Base-by-base conservation (phyloP, 92 coral and sea anemone species). In the Chrysogorgia sp. region DNA sequence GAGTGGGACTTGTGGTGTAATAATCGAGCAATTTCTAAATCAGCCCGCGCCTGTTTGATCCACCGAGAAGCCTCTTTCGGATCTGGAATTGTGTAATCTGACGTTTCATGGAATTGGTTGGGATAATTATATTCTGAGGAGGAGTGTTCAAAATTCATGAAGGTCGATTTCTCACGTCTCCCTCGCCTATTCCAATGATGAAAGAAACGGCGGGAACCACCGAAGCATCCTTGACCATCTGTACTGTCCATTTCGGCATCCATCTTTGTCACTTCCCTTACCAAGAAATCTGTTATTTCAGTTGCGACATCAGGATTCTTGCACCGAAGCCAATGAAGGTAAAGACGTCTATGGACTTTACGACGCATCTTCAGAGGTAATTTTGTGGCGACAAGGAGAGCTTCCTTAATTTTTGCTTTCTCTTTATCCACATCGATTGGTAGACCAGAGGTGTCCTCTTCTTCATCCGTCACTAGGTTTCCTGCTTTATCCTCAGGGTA, bases 271-370 rank as follows among this genome's bases (percentile, higher is more conserved):
- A 92, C 91, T 81, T 96, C 99, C 35, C 82, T 88, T 10, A 89
- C 91, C 71, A 96, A 85, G 78, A 92, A 96, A 85, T 85, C 89
- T 91, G 89, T 91, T 21, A 93, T 83, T 40, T 91, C 98, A 57
- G 82, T 84, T 0, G 97, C 90, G 53, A 89, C 90, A 56, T 93
- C 97, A 17, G 91, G 81, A 33, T 93, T 91, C 75, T 93, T 93
- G 72, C 88, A 91, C n/a, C 97, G 97, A 58, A 91, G 90, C 98
- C 98, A 93, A 40, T 96, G 87, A 25, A 93, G 88, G 41, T 89
- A 93, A 66, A 93, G 70, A 4, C 98, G 90, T 69, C 88, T 91
- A 17, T 87, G 45, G 20, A 93, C 98, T 56, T 93, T 93, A 41
- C 90, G 82, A 35, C 98, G 87, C 50, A 82, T 90, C 1, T 82